These are phyloP conservation scores for Podabrus alpinus DNA, from an alignment of 2,888 invertebrate species.

Conservation along the genomic window DNA sequence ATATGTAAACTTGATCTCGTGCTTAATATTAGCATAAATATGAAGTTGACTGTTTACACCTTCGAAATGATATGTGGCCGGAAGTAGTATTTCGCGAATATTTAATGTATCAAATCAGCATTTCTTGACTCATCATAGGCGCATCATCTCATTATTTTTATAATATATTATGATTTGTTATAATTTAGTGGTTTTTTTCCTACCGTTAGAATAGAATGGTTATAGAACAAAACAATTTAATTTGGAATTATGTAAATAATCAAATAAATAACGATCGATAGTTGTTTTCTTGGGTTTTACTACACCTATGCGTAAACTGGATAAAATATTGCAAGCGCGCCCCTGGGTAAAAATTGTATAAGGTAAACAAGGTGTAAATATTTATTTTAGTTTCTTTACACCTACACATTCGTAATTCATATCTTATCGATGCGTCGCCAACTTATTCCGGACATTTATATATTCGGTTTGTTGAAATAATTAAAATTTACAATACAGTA, in stretches of 20 bases:
- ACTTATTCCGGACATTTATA: background rate
- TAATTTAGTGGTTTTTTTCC: background rate
- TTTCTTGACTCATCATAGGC: background rate
- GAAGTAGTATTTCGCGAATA: constrained; percentile 14
- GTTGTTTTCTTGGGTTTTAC: background rate
- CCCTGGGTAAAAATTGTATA: constrained; percentile 18
- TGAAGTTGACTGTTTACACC: constrained; percentile 28
- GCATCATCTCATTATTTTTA: background rate
- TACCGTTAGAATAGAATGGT: background rate
- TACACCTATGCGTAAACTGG: background rate
- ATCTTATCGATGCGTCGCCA: constrained; percentile 13
- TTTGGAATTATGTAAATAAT: background rate
- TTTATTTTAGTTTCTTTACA: constrained; percentile 18
- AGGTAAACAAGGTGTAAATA: constrained; percentile 21
- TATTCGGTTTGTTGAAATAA: background rate
- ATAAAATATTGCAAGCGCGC: constrained; percentile 1
- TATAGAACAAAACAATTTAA: background rate
- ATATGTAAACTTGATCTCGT: constrained; percentile 26
- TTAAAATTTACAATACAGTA: background rate
- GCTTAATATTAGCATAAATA: constrained; percentile 35
- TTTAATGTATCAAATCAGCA: constrained; percentile 6
- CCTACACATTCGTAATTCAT: constrained; percentile 18
- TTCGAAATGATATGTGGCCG: constrained; percentile 22
- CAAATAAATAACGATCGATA: background rate
- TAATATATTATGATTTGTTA: background rate